Percentiles rank a stretch among this genome's conserved stretches.
Conservation (phyloP, 2,113 vertebrate genomes). For the Danionella cerebrum region DNA sequence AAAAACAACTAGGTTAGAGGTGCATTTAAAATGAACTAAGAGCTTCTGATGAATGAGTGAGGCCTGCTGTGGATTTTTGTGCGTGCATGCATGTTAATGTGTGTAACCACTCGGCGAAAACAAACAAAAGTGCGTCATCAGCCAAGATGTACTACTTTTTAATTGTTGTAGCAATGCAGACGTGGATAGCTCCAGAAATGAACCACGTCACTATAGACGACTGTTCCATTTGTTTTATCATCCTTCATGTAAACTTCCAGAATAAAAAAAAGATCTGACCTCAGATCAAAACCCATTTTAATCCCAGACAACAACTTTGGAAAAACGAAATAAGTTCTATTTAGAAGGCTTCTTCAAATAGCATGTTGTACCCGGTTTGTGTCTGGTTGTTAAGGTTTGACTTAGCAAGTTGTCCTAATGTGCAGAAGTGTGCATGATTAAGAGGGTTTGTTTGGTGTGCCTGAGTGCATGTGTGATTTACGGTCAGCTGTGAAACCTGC, state of each 20-base stretch:
- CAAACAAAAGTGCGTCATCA: constrained; percentile 52
- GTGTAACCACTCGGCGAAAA: constrained; percentile 41
- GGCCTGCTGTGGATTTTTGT: constrained; percentile 4
- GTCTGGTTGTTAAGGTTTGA: neutral
- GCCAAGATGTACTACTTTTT: neutral
- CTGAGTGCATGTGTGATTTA: constrained; percentile 28
- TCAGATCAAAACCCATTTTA: neutral
- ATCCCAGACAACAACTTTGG: neutral
- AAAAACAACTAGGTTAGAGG: constrained; percentile 13
- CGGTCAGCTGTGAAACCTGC: constrained; percentile 18
- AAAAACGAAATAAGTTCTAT: too few relatives aligned
- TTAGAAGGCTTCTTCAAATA: too few relatives aligned
- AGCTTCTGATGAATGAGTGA: neutral
- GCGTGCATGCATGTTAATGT: constrained; percentile 28
- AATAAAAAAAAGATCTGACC: too few relatives aligned
- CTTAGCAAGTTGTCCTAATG: neutral
- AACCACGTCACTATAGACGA: neutral
- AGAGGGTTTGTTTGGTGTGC: neutral
- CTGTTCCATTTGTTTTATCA: neutral
- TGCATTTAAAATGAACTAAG: neutral
- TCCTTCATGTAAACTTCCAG: neutral
- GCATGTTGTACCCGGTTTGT: too few relatives aligned
- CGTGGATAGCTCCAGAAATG: neutral
- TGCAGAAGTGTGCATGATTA: neutral
- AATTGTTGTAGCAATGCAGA: neutral